Percentiles rank a stretch among this genome's conserved stretches.
These are phyloP conservation scores for Peromyscus melanophrys DNA, from an alignment of 2,797 vertebrate genomes.

Conservation along the genomic window DNA sequence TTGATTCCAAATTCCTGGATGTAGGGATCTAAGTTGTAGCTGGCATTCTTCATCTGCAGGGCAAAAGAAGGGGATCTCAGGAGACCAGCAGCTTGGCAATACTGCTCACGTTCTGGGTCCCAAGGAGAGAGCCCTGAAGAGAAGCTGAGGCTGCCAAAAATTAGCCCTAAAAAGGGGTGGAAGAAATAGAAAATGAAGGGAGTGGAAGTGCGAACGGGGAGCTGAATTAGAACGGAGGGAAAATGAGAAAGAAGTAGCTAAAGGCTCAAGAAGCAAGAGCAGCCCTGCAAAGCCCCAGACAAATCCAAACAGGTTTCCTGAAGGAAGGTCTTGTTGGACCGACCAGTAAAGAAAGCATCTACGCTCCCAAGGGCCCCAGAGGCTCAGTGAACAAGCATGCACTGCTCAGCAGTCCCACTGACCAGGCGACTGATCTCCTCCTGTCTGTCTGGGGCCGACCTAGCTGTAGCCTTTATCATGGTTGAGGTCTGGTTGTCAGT, in stretches of 20 bases:
- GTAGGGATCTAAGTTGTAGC: constrained; percentile 99
- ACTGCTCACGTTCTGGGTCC: constrained; percentile 47
- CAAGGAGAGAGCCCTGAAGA: constrained; percentile 60
- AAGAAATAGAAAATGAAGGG: constrained; percentile 16
- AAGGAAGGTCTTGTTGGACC: neutral
- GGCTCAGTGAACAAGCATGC: constrained; percentile 40
- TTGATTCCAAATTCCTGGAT: constrained; percentile 99
- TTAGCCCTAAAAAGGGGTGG: constrained; percentile 18
- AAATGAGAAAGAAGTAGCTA: constrained; percentile 56
- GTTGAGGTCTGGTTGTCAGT: constrained; percentile 99
- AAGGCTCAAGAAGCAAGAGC: constrained; percentile 48
- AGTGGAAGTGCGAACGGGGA: neutral
- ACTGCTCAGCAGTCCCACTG: constrained; percentile 82
- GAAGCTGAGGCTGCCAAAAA: constrained; percentile 54
- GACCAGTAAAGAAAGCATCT: constrained; percentile 54
- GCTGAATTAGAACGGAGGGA: neutral
- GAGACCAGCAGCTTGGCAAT: constrained; percentile 29
- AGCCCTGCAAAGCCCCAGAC: neutral
- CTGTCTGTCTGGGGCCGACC: constrained; percentile 98
- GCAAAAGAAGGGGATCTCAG: constrained; percentile 73
- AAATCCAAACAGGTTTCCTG: constrained; percentile 52
- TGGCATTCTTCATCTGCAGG: constrained; percentile 98
- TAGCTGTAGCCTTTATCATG: constrained; percentile 99
- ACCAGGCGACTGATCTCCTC: constrained; percentile 99
- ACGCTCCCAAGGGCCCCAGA: constrained; percentile 28